Base-by-base conservation (phyloP, 2,888 invertebrate genomes). In the Glaucopsyche alexis region DNA sequence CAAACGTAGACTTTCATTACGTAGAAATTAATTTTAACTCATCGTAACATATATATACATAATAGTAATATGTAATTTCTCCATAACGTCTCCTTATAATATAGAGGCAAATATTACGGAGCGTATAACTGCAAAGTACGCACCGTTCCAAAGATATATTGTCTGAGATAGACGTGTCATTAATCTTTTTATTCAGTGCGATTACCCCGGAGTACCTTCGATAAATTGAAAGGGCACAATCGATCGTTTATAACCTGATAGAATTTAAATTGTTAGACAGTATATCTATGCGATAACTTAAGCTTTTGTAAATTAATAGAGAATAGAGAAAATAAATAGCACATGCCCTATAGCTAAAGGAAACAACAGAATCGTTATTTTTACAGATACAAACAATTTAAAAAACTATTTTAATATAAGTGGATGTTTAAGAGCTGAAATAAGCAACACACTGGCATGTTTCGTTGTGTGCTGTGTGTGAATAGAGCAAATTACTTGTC, bases 181-280 rank as follows among this genome's bases (percentile, higher is more conserved):
- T 69, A 69, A 69, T 69, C 69, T 69, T 69, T 69, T 69, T 69
- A 69, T 69, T 47, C 69, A 29, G 19, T 69, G 69, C 69, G 69
- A 69, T 47, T 69, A 47, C 69, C 69, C 69, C 47, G 19, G 69
- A 69, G 69, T 29, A 49, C 69, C 69, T 49, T 14, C 49, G 38
- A 69, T 69, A 69, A 69, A 69, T 69, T 69, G 45, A 69, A 69
- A 69, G 69, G 47, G 69, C 13, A 19, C 45, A 47, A 49, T 69
- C 47, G 69, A 69, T 69, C 69, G 69, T 49, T 69, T 69, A 69
- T 69, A 69, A 69, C 47, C 47, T 49, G 69, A 47, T 49, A 69
- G 69, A 19, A 47, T 69, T 69, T 29, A 69, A 60, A 60, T 60
- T 60, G 60, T 60, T 38, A 38, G 29, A 60, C 1, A 60, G 29